These are phyloP conservation scores for Spizaetus ornatus DNA, from an alignment of 2,113 vertebrate genomes.

Conservation along the genomic window DNA sequence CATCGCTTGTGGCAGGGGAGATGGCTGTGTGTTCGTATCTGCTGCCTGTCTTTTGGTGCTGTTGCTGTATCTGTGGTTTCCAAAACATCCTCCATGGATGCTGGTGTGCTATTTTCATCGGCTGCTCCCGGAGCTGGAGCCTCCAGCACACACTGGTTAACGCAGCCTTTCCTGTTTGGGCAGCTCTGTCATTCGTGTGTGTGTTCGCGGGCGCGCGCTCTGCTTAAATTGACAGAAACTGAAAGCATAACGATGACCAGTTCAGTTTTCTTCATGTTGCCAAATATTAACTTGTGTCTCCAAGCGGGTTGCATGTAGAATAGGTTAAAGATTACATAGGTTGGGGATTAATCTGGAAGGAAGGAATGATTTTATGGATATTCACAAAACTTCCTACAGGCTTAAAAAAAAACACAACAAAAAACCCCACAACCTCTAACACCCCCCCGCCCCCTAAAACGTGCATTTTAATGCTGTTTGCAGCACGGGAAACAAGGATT, in stretches of 20 bases:
- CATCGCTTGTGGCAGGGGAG: neutral
- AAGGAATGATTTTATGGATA: neutral
- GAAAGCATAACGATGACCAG: slow-evolving; percentile 16
- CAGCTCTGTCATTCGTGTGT: slow-evolving; percentile 16
- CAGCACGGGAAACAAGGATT: neutral
- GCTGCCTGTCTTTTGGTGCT: neutral
- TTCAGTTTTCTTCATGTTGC: neutral
- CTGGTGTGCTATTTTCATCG: neutral
- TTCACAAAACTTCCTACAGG: neutral
- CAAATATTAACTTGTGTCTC: neutral
- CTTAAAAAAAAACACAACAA: neutral
- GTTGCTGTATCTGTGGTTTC: neutral
- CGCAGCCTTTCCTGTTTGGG: slow-evolving; percentile 52
- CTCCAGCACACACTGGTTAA: neutral
- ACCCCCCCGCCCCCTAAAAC: accelerated
- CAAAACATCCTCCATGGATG: slow-evolving; percentile 7
- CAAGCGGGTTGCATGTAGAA: neutral
- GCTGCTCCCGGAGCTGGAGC: neutral
- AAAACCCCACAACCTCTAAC: neutral
- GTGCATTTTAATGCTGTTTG: neutral
- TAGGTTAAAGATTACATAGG: neutral
- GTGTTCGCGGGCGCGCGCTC: slow-evolving; percentile 27
- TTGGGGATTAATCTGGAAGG: neutral
- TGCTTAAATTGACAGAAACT: slow-evolving; percentile 34
- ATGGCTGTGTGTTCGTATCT: neutral